These are phyloP conservation scores for Tethea ocularis DNA, from an alignment of 2,888 invertebrate genomes.

Conservation along the genomic window DNA sequence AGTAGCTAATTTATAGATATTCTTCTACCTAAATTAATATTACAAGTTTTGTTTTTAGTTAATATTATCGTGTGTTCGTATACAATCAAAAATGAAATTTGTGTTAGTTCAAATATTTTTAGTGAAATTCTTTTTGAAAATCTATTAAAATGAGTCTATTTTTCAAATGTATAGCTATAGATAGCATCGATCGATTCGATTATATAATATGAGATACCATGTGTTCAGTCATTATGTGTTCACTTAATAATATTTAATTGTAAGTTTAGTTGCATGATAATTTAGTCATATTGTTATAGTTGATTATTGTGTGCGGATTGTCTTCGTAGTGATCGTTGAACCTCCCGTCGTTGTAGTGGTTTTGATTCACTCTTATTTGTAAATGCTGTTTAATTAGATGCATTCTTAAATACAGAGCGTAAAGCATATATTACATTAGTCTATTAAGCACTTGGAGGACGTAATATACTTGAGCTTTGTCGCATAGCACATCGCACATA, in stretches of 20 bases:
- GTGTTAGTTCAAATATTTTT: slow-evolving; percentile 76
- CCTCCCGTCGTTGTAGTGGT: not conserved
- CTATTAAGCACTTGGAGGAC: slow-evolving; percentile 29
- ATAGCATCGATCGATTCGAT: slow-evolving; percentile 18
- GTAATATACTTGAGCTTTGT: slow-evolving; percentile 42
- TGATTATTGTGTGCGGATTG: slow-evolving; percentile 19
- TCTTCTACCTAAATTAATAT: slow-evolving; percentile 53
- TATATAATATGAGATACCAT: slow-evolving; percentile 49
- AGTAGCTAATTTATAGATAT: slow-evolving; percentile 63
- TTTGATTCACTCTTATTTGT: not conserved
- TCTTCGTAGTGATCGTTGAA: slow-evolving; percentile 13
- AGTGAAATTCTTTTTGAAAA: slow-evolving; percentile 58
- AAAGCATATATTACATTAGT: not conserved
- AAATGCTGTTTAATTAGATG: slow-evolving; percentile 1
- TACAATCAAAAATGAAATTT: slow-evolving; percentile 50
- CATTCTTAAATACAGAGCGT: not conserved
- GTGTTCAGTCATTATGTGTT: slow-evolving; percentile 77
- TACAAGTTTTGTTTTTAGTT: slow-evolving; percentile 46
- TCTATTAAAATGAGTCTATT: slow-evolving; percentile 40
- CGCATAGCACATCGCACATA: slow-evolving; percentile 32
- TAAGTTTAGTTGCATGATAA: slow-evolving; percentile 46
- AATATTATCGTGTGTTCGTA: slow-evolving; percentile 54
- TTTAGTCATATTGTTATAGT: slow-evolving; percentile 13
- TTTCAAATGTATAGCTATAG: slow-evolving; percentile 42
- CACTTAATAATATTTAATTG: slow-evolving; percentile 55